These are phyloP conservation scores for Catalaphyllia jardinei DNA, from an alignment of 64 coral and sea anemone species.

Conservation along the genomic window DNA sequence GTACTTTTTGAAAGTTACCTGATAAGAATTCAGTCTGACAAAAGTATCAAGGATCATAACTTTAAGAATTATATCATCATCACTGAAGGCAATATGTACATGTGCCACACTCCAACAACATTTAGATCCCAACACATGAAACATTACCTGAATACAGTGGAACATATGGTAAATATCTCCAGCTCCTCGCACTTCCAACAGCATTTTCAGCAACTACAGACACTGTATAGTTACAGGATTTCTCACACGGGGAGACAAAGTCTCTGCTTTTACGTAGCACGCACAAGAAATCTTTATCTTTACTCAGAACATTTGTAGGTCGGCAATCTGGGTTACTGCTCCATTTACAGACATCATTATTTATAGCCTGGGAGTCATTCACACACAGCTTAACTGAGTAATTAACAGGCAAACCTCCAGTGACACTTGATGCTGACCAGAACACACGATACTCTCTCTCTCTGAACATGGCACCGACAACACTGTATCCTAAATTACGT, in stretches of 20 bases:
- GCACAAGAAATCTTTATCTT: not conserved
- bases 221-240: not conserved
- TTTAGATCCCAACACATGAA: too few relatives aligned
- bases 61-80: too few relatives aligned
- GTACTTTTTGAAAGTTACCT: too few relatives aligned
- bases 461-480: not conserved
- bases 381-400: not conserved
- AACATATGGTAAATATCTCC: not conserved
- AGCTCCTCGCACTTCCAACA: not conserved
- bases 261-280: not conserved
- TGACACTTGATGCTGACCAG: slow-evolving; percentile 4
- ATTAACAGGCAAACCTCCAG: slow-evolving; percentile 1
- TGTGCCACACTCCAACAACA: too few relatives aligned
- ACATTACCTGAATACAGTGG: not conserved
- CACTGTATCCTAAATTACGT: slow-evolving; percentile 20
- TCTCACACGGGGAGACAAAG: not conserved
- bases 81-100: too few relatives aligned
- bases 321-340: not conserved
- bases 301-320: not conserved
- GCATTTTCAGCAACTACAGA: slow-evolving; percentile 25
- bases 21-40: too few relatives aligned
- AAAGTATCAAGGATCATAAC: too few relatives aligned
- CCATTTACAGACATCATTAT: not conserved
- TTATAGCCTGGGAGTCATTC: not conserved
- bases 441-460: not conserved